Evolutionary conservation across 2,888 invertebrate species (phyloP), one percentile per base, ranked within the genome.

Genomic region (Caenorhabditis japonica): DNA sequence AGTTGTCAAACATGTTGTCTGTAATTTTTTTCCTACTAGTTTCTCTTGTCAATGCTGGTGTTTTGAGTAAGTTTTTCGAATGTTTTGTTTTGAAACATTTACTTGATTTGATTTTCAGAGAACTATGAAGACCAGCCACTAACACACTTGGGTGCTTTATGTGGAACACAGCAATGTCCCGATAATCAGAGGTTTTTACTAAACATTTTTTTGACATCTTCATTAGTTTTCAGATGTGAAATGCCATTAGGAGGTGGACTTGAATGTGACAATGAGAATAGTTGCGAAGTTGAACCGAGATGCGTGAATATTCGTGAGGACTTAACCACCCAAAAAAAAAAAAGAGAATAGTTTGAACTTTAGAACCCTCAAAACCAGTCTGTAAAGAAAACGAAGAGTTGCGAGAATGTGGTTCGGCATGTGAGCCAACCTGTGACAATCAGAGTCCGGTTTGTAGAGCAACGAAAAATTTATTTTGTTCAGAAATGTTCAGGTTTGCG

Each of bases 391-490:
- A 71, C 27, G 71, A 71, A n/a, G 52, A 59, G 25, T 3, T 71
- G 13, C 46, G 47, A 38, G 19, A 25, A 13, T 71, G 71, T 21
- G 71, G 71, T 4, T 59, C 62, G 7, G 7, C 5, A 10, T 30
- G 30, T 59, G 71, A 71, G 27, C 62, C 71, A 19, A 58, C 58
- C 38, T 71, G 71, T 39, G 58, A 71, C 23, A 23, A 49, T 21
- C 25, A 23, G 21, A 38, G 51, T n/a, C 30, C 44, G 41, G 69
- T 69, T 38, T 27, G 4, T 43, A 27, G 25, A 1, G 12, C 3
- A 4, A 15, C 12, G 19, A 15, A 19, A 38, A 27, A 34, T 4
- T n/a, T n/a, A n/a, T n/a, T n/a, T n/a, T n/a, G 13, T 49, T 12
- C 23, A 1, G 15, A 5, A 33, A 21, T 56, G 5, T 44, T 33